Evolutionary conservation across 2,888 invertebrate genomes (phyloP).

Genomic region (Dorcus parallelipipedus): DNA sequence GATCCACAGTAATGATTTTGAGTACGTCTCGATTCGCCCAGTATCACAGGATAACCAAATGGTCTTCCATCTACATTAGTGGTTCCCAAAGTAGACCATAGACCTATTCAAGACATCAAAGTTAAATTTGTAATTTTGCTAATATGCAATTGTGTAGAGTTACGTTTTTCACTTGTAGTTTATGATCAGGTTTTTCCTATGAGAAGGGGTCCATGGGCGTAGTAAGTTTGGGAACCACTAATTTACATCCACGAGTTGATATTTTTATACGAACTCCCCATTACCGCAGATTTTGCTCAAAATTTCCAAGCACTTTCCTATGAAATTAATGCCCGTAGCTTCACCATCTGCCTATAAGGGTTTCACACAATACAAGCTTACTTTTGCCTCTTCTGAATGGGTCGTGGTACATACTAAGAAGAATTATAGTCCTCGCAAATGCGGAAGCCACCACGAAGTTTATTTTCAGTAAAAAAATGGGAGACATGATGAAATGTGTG

Average conservation of each 20-base stretch:
- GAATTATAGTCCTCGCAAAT: too few relatives aligned
- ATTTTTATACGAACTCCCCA: slow-evolving; percentile 70
- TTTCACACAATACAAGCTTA: slow-evolving; percentile 73
- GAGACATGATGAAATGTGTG: too few relatives aligned
- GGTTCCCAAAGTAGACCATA: too few relatives aligned
- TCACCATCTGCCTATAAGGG: slow-evolving; percentile 63
- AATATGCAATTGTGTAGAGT: too few relatives aligned
- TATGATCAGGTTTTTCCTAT: too few relatives aligned
- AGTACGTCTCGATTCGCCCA: slow-evolving; percentile 64
- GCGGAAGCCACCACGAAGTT: too few relatives aligned
- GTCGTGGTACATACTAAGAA: slow-evolving; percentile 74
- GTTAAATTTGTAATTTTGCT: too few relatives aligned
- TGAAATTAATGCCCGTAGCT: slow-evolving; percentile 51
- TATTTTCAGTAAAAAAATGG: too few relatives aligned
- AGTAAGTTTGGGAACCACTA: too few relatives aligned
- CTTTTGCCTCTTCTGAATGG: slow-evolving; percentile 75
- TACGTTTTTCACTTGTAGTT: too few relatives aligned
- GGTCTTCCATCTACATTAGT: slow-evolving; percentile 54
- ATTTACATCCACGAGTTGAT: slow-evolving; percentile 54
- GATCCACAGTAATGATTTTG: slow-evolving; percentile 85
- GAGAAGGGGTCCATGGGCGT: too few relatives aligned
- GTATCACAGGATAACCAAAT: slow-evolving; percentile 68
- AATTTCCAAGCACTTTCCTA: slow-evolving; percentile 47
- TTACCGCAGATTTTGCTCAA: slow-evolving; percentile 59
- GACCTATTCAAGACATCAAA: too few relatives aligned